Base-by-base conservation (phyloP, 1,140 invertebrate species). In the Aphelinus atriplicis region DNA sequence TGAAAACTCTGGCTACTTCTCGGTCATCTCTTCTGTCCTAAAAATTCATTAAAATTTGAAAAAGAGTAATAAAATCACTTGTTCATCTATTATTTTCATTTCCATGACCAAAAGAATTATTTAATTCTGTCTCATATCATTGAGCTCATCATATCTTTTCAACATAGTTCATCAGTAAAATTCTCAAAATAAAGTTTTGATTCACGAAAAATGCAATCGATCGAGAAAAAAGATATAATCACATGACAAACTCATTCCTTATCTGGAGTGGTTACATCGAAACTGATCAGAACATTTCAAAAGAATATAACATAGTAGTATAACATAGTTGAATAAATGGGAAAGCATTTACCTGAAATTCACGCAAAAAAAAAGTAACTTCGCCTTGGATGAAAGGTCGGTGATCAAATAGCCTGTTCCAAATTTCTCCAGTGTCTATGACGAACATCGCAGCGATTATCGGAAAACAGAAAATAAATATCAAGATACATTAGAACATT, bases 401-500 rank as follows among this genome's bases (percentile, higher is more conserved):
- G 83, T 96, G 95, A 85, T 96, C 94, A 89, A 96, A 95, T 74
- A 96, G 88, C 84, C 95, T 90, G 78, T 90, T 90, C 91, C 94
- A 95, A 86, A 95, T 92, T 87, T 95, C 93, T 73, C 92, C 91
- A 80, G 92, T 91, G 90, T 95, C 95, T 96, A 74, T 60, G 76
- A 73, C 78, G 78, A 26, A 26, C 26, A 26, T 77, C 48, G 69
- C 64, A 60, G 48, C 65, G 55, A 70, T 76, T 6, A 60, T 76
- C 7, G 63, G 26, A 68, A 75, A 57, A 45, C 82, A 78, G 64
- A 45, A 80, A 73, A 71, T 50, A 10, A 53, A 53, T 6, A 53
- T 6, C 4, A 53, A 53, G 4, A 53, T 53, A 53, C 51, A 53
- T 9, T 6, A 53, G 9, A 53, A 53, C 51, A 4, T 4, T 6